Conservation (phyloP, 2,888 invertebrate genomes). For the Polymixis flavicincta region DNA sequence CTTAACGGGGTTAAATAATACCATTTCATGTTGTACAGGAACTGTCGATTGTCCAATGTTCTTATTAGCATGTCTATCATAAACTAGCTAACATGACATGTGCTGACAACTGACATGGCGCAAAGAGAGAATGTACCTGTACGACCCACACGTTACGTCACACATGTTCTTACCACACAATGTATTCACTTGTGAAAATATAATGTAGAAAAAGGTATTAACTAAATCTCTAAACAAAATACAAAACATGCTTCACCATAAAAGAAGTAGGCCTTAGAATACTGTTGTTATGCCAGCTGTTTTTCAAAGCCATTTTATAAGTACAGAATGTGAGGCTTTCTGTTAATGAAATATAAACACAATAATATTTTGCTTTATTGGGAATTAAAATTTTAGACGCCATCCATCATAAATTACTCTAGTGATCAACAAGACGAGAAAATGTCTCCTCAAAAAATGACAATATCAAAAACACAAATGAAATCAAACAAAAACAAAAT, state of each 20-base stretch:
- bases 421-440: background rate
- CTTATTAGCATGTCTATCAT: conserved; percentile 57
- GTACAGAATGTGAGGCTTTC: background rate
- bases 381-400: background rate
- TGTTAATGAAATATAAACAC: background rate
- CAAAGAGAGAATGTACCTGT: conserved; percentile 44
- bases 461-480: conserved; percentile 18
- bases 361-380: background rate
- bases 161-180: background rate
- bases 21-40: conserved; percentile 25
- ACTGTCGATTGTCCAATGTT: conserved; percentile 44
- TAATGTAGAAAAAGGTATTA: background rate
- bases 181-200: background rate
- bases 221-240: too few relatives aligned
- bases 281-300: background rate
- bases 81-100: conserved; percentile 59
- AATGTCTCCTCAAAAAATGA: background rate
- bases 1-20: conserved; percentile 30
- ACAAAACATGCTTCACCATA: too few relatives aligned
- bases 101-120: conserved; percentile 51
- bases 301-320: background rate
- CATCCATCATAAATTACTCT: background rate
- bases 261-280: background rate
- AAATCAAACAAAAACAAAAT: conserved; percentile 11
- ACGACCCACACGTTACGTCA: conserved; percentile 27